Base-by-base conservation (phyloP, 2,113 vertebrate species). In the Motacilla tschutschensis region DNA sequence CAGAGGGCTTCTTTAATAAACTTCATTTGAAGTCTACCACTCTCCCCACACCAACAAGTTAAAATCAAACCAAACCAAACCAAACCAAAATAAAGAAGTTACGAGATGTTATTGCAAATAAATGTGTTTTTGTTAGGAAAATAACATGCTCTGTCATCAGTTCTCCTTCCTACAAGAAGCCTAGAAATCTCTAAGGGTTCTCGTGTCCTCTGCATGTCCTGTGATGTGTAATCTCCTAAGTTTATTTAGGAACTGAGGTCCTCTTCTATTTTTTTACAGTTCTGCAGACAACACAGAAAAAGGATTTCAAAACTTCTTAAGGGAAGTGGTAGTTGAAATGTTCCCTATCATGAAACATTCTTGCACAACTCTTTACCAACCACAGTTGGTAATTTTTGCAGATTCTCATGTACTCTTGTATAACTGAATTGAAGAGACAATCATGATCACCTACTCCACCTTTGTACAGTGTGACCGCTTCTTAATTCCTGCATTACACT, bases 301-400 rank as follows among this genome's bases (percentile, higher is more conserved):
- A 59, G 59, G 57, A 90, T 95, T 93, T 92, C 84, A 91, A 91
- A 95, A 95, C 88, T 77, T 38, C 55, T 91, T 71, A 33, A 80
- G 77, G 82, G 93, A 95, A 95, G 90, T 91, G 47, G 48, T 35
- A 66, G 17, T 46, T 78, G 43, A 77, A 87, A 82, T 3, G 3
- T 87, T 50, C 44, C 69, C 38, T 59, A 25, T 41, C 20, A 8
- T 41, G 35, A 9, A 75, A 24, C 57, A 38, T 19, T 71, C 60
- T 90, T 90, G 76, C 79, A 94, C n/a, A 87, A 79, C 1, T n/a
- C 47, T 59, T 80, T 35, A 54, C 5, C 15, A 71, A 28, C 12
- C n/a, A 50, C 10, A 35, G 55, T 1, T 36, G 9, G 29, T 38
- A 33, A 73, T 66, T 90, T 93, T 82, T 79, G 31, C 36, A 91